phyloP scores from a whole-genome alignment of 2,113 vertebrate species.

The Sphyrna mokarran region DNA sequence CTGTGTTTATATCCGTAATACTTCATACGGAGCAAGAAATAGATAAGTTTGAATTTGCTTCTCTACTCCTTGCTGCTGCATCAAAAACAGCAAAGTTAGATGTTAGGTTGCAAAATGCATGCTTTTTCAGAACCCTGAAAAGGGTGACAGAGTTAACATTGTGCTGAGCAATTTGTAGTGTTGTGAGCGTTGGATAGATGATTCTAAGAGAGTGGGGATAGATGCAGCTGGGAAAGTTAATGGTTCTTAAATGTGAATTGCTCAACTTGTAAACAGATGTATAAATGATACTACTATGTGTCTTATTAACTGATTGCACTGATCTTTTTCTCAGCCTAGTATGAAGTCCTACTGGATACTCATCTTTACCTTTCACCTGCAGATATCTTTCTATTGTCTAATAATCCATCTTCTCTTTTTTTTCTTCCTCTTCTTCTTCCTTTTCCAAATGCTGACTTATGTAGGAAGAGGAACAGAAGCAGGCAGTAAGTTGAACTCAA shows the following conservation, averaged over 20 bases:
- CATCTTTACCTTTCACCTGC: not conserved
- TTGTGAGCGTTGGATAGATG: not conserved
- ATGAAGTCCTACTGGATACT: no score
- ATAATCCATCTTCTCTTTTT: constrained; percentile 51
- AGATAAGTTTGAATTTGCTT: not conserved
- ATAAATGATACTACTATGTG: not conserved
- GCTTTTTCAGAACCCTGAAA: not conserved
- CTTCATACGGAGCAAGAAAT: not conserved
- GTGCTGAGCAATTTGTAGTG: not conserved
- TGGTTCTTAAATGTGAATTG: not conserved
- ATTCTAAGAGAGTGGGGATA: not conserved
- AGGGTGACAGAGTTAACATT: not conserved
- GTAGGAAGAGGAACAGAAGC: constrained; percentile 94
- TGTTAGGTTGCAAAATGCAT: not conserved
- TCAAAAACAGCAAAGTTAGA: not conserved
- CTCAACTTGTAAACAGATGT: not conserved
- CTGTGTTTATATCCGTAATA: not conserved
- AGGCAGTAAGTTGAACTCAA: constrained; percentile 75
- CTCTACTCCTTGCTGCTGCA: not conserved
- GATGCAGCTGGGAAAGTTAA: not conserved
- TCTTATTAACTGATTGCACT: not conserved
- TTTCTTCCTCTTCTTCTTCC: constrained; percentile 43
- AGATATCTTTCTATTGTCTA: not conserved
- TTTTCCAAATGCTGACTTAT: constrained; percentile 47
- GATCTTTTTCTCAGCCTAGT: not conserved